Base-by-base conservation (phyloP, 2,888 invertebrate species). In the Tetragonula carbonaria region DNA sequence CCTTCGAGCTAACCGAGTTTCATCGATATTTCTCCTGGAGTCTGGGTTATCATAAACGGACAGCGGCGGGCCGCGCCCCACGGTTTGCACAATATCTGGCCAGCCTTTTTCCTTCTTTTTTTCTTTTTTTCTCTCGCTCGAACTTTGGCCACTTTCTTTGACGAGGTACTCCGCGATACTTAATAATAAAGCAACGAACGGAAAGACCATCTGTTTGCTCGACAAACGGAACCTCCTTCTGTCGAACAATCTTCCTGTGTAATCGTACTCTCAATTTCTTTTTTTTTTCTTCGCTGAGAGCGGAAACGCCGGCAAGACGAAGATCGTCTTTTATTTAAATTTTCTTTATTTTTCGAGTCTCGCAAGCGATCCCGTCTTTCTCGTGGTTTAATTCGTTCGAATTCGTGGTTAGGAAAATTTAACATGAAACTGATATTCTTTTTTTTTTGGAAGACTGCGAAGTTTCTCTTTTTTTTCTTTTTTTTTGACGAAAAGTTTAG, bases 51-150 rank as follows among this genome's bases (percentile, higher is more conserved):
- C 66, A 53, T 57, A 82, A 79, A 82, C 73, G 74, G 73, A 57
- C 79, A 62, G 23, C 23, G 51, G 62, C 78, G 55, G 74, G 33
- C 14, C n/a, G 57, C 1, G 23, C 16, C 59, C 23, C 45, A 21
- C 38, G 16, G 68, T 82, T 80, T 74, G 74, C 82, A 68, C 80
- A 80, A 79, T 68, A 57, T 51, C 33, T 28, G 18, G 67, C n/a
- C 16, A n/a, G 23, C 68, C 70, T 71, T 70, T 78, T 57, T 79
- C 3, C 3, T 33, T 33, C 33, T 33, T 33, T 33, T 28, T 33
- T 33, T 2, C 33, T 33, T 33, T 33, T 33, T 33, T 33, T 0
- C 14, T 8, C 8, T 45, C 68, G 33, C 51, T 13, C 28, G 2
- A 33, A 13, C 28, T 50, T 23, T 2, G 13, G 51, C 45, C 63